phyloP scores from a whole-genome alignment of 2,888 invertebrate genomes.

The Drosophila multiciliata region DNA sequence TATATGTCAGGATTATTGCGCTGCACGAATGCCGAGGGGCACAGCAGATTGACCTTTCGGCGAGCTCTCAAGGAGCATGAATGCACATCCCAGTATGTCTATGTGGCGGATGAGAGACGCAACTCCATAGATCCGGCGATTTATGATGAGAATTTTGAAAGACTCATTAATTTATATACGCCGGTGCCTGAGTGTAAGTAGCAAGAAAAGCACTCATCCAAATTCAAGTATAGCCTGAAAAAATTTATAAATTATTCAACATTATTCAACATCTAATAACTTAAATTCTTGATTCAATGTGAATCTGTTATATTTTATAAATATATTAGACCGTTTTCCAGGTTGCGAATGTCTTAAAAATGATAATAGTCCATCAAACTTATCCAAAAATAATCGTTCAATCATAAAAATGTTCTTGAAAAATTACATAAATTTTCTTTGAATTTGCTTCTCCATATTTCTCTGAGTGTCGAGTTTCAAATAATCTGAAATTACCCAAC shows the following conservation, averaged over 20 bases:
- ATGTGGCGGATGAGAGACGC: conserved; percentile 83
- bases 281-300: neutral
- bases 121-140: conserved; percentile 81
- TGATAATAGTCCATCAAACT: neutral
- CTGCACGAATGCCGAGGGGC: conserved; percentile 67
- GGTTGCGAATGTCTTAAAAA: neutral
- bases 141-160: conserved; percentile 86
- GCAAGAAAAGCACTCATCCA: neutral
- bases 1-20: conserved; percentile 83
- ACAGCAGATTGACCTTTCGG: conserved; percentile 69
- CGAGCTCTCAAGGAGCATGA: conserved; percentile 55
- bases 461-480: neutral
- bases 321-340: neutral
- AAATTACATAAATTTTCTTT: neutral
- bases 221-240: neutral
- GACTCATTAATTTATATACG: conserved; percentile 87
- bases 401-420: too few relatives aligned
- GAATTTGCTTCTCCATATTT: neutral
- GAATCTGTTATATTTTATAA: neutral
- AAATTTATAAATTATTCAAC: too few relatives aligned
- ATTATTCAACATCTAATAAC: too few relatives aligned
- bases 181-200: conserved; percentile 85
- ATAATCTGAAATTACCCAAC: neutral
- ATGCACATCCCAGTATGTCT: conserved; percentile 73
- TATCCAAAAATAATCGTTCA: neutral